A percentile compares a stretch with the other conserved stretches of the same genome.
Evolutionary conservation across 2,888 invertebrate genomes (phyloP).

Genomic region (Habroteleia sp.): DNA sequence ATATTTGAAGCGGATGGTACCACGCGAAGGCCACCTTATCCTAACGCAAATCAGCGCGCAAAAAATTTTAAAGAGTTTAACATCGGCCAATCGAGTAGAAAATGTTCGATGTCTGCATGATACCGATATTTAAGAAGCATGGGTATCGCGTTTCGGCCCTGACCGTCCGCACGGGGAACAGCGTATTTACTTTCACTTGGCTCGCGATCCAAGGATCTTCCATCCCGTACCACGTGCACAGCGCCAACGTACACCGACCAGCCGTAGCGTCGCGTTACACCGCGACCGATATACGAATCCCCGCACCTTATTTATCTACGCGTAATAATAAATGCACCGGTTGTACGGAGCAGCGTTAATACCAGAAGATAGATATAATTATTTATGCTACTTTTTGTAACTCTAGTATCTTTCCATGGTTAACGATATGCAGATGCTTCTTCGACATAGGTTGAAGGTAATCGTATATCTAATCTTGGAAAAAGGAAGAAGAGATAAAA

Average conservation of each 20-base stretch:
- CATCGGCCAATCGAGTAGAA: conserved; percentile 43
- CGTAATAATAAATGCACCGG: conserved; percentile 70
- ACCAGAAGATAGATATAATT: background rate
- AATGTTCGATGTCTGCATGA: conserved; percentile 49
- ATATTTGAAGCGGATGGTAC: background rate
- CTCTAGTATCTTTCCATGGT: too few relatives aligned
- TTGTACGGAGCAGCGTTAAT: conserved; percentile 6
- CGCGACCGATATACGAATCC: conserved; percentile 53
- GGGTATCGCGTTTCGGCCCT: conserved; percentile 58
- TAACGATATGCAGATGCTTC: too few relatives aligned
- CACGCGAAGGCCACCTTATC: conserved; percentile 8
- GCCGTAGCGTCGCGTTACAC: conserved; percentile 47
- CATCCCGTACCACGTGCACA: conserved; percentile 50
- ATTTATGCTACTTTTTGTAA: too few relatives aligned
- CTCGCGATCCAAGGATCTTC: conserved; percentile 57
- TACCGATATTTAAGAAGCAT: conserved; percentile 53
- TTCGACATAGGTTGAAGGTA: too few relatives aligned
- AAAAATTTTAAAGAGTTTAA: conserved; percentile 32
- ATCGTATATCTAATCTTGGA: too few relatives aligned
- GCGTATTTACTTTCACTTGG: conserved; percentile 62
- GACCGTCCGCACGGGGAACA: conserved; percentile 57
- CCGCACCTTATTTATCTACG: conserved; percentile 67
- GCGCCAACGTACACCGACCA: conserved; percentile 20
- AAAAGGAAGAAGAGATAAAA: too few relatives aligned
- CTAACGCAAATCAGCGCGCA: conserved; percentile 16